Evolutionary conservation across 2,113 vertebrate species (phyloP).

Genomic region (Eretmochelys imbricata): DNA sequence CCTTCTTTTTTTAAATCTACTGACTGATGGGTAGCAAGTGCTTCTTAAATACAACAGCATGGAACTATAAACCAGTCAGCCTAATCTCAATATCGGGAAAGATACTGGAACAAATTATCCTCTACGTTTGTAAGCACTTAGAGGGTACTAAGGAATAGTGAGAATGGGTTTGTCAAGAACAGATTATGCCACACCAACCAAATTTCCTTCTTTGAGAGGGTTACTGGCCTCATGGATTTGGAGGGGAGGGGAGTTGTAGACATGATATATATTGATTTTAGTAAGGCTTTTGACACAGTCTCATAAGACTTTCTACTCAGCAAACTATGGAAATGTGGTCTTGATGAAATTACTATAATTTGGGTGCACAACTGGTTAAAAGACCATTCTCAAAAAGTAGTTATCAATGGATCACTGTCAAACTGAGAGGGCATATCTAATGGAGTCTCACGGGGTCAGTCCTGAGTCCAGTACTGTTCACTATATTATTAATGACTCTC

Average conservation of each 20-base stretch:
- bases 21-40: background rate
- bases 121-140: background rate
- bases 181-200: background rate
- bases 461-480: background rate
- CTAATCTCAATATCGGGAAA: background rate
- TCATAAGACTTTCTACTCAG: background rate
- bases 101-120: background rate
- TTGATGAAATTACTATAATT: background rate
- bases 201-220: background rate
- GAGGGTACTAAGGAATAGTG: background rate
- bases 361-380: background rate
- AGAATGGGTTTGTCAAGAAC: background rate
- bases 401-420: background rate
- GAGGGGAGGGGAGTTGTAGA: background rate
- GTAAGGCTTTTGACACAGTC: background rate
- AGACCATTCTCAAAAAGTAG: background rate
- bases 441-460: background rate
- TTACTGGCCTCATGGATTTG: background rate
- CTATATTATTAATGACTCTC: background rate
- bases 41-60: background rate
- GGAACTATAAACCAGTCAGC: background rate
- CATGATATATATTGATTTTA: background rate
- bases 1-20: background rate
- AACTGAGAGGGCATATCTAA: background rate
- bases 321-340: background rate